phyloP scores from a whole-genome alignment of 2,113 vertebrate genomes.

The Pteropus alecto region DNA sequence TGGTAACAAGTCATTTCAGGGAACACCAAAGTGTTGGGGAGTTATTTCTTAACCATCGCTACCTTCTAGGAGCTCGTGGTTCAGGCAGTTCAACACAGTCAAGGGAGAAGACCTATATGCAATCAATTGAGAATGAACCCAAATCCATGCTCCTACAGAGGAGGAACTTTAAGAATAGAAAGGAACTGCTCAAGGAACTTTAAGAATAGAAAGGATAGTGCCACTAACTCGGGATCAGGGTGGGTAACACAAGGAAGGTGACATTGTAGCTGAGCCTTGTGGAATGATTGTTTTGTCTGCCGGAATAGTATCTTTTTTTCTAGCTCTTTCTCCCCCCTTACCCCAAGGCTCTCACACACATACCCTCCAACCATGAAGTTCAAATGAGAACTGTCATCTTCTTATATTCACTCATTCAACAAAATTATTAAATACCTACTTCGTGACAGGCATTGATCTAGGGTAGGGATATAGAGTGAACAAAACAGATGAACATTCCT shows the following conservation, averaged over 20 bases:
- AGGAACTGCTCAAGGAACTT: neutral
- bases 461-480: neutral
- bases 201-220: neutral
- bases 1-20: neutral
- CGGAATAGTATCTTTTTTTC: neutral
- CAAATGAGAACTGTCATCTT: neutral
- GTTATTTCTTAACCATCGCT: neutral
- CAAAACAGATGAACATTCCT: neutral
- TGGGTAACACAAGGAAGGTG: neutral
- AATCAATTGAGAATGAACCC: neutral
- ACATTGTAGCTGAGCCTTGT: neutral
- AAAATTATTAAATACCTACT: neutral
- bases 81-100: neutral
- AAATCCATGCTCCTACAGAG: neutral
- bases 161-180: neutral
- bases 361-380: neutral
- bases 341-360: neutral
- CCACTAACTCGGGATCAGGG: neutral
- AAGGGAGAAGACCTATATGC: neutral
- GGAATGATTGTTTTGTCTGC: neutral
- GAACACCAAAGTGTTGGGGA: neutral
- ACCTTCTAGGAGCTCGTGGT: neutral
- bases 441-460: neutral
- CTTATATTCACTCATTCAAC: neutral
- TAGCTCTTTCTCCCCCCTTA: neutral